A percentile compares a stretch with the other conserved stretches of the same genome.
Conservation (phyloP, 2,113 vertebrate species). For the Rostratula benghalensis region DNA sequence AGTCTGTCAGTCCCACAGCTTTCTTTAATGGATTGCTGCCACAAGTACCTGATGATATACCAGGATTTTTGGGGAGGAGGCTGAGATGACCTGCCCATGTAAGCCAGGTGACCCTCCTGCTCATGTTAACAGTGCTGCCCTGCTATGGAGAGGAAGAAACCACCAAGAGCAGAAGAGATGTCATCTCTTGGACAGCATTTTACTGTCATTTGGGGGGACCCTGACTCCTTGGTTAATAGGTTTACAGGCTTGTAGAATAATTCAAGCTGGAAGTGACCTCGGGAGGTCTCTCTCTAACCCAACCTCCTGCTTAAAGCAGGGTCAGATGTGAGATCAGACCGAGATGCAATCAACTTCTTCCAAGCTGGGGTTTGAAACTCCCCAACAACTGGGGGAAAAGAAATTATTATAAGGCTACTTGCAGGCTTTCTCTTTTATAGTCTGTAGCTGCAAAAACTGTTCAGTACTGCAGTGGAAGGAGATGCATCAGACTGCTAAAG, state of each 20-base stretch:
- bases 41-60: not conserved
- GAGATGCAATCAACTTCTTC: not conserved
- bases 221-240: not conserved
- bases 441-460: not conserved
- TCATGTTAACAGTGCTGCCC: not conserved
- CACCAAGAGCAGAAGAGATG: not conserved
- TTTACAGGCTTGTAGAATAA: not conserved
- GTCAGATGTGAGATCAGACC: not conserved
- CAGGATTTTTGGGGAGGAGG: not conserved
- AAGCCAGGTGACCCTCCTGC: not conserved
- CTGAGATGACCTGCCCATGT: not conserved
- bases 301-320: not conserved
- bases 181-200: not conserved
- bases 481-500: not conserved
- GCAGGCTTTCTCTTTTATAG: not conserved
- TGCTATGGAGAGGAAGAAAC: not conserved
- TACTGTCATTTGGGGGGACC: not conserved
- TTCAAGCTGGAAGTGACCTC: not conserved
- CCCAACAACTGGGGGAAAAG: accelerated
- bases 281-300: not conserved
- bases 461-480: not conserved
- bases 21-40: not conserved
- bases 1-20: not conserved
- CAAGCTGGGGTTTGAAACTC: not conserved
- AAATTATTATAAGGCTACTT: not conserved